phyloP scores from a whole-genome alignment of 2,888 invertebrate genomes.

The Lasiommata megera region DNA sequence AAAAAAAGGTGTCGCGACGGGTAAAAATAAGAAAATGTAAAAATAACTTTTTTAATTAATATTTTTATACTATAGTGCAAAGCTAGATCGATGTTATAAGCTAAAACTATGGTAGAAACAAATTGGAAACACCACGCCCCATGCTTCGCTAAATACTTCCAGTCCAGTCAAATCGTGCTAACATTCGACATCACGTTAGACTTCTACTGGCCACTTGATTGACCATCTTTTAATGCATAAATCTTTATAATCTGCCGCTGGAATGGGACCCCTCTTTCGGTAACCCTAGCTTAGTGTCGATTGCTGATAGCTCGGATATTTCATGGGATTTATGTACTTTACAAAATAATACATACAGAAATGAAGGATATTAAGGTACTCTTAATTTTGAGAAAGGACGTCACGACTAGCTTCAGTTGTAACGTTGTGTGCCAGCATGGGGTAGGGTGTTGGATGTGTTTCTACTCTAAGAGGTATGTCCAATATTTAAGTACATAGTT shows the following conservation, averaged over 20 bases:
- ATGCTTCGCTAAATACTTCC: neutral
- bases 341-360: no score
- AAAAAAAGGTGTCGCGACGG: neutral
- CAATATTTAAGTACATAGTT: neutral
- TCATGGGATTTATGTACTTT: no score
- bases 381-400: no score
- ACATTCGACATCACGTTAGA: neutral
- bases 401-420: no score
- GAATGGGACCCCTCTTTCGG: neutral
- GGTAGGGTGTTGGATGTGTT: neutral
- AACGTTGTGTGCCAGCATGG: no score
- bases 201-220: neutral
- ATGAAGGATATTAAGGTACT: no score
- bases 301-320: no score
- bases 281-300: no score
- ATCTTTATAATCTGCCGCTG: no score
- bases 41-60: neutral
- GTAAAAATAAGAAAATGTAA: neutral
- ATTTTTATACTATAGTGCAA: slow-evolving; percentile 5
- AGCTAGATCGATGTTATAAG: slow-evolving; percentile 6
- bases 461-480: neutral
- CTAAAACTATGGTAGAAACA: neutral
- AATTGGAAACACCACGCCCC: neutral
- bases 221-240: neutral
- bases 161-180: neutral